phyloP scores from a whole-genome alignment of 2,113 vertebrate species.

The Dipodomys spectabilis region DNA sequence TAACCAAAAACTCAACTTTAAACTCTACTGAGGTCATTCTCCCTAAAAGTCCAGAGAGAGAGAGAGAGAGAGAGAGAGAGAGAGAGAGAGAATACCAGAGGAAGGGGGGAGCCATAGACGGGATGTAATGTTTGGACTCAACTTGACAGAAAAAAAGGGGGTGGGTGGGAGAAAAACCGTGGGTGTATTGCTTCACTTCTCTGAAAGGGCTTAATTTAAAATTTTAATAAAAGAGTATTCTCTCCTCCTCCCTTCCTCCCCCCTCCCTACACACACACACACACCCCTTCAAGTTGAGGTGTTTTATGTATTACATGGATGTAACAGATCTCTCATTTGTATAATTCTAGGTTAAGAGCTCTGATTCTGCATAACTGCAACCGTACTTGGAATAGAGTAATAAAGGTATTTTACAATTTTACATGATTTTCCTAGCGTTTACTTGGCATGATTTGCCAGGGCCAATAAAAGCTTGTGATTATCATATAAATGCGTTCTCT shows the following conservation, averaged over 20 bases:
- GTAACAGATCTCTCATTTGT: slow-evolving; percentile 67
- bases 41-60: neutral
- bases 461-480: slow-evolving; percentile 79
- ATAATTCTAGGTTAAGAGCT: slow-evolving; percentile 75
- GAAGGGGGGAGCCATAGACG: slow-evolving; percentile 19
- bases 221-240: slow-evolving; percentile 61
- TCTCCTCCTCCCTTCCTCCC: neutral
- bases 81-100: neutral
- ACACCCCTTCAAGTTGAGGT: slow-evolving; percentile 35
- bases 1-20: neutral
- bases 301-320: slow-evolving; percentile 66
- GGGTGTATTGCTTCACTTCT: slow-evolving; percentile 71
- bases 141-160: slow-evolving; percentile 60
- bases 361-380: slow-evolving; percentile 34
- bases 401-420: slow-evolving; percentile 78
- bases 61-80: neutral
- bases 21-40: neutral
- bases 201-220: slow-evolving; percentile 77
- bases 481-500: slow-evolving; percentile 72
- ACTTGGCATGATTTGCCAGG: slow-evolving; percentile 80
- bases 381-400: slow-evolving; percentile 70
- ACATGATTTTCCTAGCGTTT: slow-evolving; percentile 73
- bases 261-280: too few species aligned
- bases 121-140: slow-evolving; percentile 26
- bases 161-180: neutral